Percentiles rank a stretch among this genome's conserved stretches.
Evolutionary conservation across 2,888 invertebrate species (phyloP).

Genomic region (Caenorhabditis sp.): DNA sequence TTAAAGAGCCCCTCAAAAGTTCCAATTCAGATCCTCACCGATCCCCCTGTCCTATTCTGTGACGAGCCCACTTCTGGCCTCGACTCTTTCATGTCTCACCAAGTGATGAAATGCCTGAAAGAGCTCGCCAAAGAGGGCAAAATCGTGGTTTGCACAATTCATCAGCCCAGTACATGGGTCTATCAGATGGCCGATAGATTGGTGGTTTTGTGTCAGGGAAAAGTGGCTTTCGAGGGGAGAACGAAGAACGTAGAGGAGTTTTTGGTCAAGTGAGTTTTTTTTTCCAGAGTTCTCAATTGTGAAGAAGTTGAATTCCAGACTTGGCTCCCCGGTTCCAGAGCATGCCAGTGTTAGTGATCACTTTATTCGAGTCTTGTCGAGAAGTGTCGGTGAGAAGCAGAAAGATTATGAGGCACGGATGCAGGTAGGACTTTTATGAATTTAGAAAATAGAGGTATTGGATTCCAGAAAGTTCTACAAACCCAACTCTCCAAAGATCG

Average conservation of each 20-base stretch:
- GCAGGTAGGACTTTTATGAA: not conserved
- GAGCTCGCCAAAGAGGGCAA: constrained; percentile 87
- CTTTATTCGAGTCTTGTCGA: constrained; percentile 76
- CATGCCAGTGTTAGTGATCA: constrained; percentile 81
- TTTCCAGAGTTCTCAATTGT: too few species aligned
- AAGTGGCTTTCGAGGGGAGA: constrained; percentile 71
- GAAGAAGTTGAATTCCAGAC: constrained; percentile 12
- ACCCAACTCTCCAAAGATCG: not conserved
- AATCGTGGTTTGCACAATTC: constrained; percentile 93
- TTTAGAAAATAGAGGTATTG: not conserved
- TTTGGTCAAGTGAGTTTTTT: constrained; percentile 45
- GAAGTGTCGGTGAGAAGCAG: constrained; percentile 18
- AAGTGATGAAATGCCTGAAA: constrained; percentile 53
- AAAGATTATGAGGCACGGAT: constrained; percentile 36
- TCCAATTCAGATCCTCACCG: constrained; percentile 72
- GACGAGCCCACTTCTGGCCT: constrained; percentile 75
- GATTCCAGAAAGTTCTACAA: constrained; percentile 10
- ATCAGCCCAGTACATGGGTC: constrained; percentile 93
- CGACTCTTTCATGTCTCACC: constrained; percentile 74
- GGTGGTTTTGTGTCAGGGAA: constrained; percentile 69
- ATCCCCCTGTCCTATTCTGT: constrained; percentile 76
- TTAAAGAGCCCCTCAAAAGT: too few species aligned
- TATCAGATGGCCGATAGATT: constrained; percentile 91
- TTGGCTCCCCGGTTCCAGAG: constrained; percentile 74
- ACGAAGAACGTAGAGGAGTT: constrained; percentile 62